Percentiles rank a stretch among this genome's conserved stretches.
These are phyloP conservation scores for Drepana falcataria DNA, from an alignment of 2,888 invertebrate species.

Conservation along the genomic window DNA sequence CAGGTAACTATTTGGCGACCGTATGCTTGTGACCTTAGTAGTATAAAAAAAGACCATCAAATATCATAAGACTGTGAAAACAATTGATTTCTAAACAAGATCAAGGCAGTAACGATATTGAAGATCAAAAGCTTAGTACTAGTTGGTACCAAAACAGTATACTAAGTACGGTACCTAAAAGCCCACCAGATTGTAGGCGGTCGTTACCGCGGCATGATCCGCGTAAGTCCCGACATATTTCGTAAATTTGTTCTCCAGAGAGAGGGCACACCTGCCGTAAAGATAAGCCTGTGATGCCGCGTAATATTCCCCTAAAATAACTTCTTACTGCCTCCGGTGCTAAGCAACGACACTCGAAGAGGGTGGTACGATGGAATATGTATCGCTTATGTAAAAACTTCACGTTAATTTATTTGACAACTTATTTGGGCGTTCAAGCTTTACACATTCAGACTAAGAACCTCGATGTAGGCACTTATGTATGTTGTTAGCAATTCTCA, in stretches of 20 bases:
- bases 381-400: constrained; percentile 29
- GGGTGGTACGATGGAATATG: not conserved
- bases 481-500: too few relatives aligned
- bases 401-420: not conserved
- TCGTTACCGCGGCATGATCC: constrained; percentile 51
- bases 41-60: too few relatives aligned
- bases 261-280: constrained; percentile 75
- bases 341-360: constrained; percentile 51
- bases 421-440: constrained; percentile 6
- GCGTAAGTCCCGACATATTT: constrained; percentile 72
- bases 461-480: too few relatives aligned
- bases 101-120: too few relatives aligned
- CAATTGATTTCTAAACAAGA: too few relatives aligned
- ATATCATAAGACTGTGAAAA: too few relatives aligned
- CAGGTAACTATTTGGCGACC: too few relatives aligned
- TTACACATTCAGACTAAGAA: too few relatives aligned
- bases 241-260: constrained; percentile 67
- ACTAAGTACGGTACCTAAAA: not conserved
- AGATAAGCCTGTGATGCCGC: constrained; percentile 75
- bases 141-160: constrained; percentile 3
- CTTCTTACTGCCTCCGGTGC: constrained; percentile 76
- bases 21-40: too few relatives aligned
- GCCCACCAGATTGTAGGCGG: constrained; percentile 1
- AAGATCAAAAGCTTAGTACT: too few relatives aligned
- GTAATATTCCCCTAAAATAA: constrained; percentile 77